A percentile compares a stretch with the other conserved stretches of the same genome.
These are phyloP conservation scores for Drosophila flavopinicola DNA, from an alignment of 2,888 invertebrate genomes.

Conservation along the genomic window DNA sequence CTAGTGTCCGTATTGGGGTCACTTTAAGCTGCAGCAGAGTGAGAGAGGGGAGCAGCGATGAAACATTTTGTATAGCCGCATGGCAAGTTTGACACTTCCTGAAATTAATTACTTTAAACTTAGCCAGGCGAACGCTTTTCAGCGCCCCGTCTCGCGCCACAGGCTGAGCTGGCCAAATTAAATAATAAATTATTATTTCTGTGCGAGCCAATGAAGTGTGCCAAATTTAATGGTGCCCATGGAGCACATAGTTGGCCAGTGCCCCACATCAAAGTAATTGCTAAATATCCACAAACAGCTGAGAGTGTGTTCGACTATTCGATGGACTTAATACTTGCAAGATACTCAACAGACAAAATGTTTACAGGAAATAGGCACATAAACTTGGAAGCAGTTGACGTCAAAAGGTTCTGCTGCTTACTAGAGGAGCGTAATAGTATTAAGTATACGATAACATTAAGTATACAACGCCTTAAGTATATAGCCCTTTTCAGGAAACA, in stretches of 20 bases:
- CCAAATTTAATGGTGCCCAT: slow-evolving; percentile 73
- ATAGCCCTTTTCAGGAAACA: too few species aligned
- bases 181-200: slow-evolving; percentile 78
- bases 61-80: slow-evolving; percentile 45
- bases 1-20: slow-evolving; percentile 14
- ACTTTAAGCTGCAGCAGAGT: slow-evolving; percentile 10
- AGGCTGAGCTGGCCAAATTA: slow-evolving; percentile 55
- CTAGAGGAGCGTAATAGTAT: too few species aligned
- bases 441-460: too few species aligned
- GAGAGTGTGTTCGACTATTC: too few species aligned
- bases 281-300: slow-evolving; percentile 23
- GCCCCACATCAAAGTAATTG: slow-evolving; percentile 76
- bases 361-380: too few species aligned
- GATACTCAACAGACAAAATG: too few species aligned
- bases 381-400: too few species aligned
- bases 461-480: too few species aligned
- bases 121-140: slow-evolving; percentile 29
- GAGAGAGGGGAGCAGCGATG: background rate
- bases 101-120: slow-evolving; percentile 78
- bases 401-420: too few species aligned
- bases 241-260: slow-evolving; percentile 69
- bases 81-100: slow-evolving; percentile 73
- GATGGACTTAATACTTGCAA: too few species aligned
- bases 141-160: slow-evolving; percentile 3
- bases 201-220: slow-evolving; percentile 75